A percentile compares a stretch with the other conserved stretches of the same genome.
Evolutionary conservation across 2,797 vertebrate genomes (phyloP).

Genomic region (Danio aesculapii): DNA sequence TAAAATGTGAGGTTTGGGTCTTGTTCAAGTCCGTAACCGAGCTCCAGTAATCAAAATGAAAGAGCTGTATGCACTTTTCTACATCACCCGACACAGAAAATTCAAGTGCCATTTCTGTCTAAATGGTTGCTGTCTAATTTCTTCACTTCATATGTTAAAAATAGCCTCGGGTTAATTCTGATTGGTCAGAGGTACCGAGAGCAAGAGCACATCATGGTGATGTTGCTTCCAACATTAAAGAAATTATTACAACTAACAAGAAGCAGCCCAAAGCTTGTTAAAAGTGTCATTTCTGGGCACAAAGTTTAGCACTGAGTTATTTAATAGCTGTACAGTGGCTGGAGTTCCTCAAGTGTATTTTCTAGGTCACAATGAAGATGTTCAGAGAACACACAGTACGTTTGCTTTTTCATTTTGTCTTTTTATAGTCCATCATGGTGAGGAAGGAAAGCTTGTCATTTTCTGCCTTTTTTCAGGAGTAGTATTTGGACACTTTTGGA

Average conservation of each 20-base stretch:
- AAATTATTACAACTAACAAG: background rate
- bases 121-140: background rate
- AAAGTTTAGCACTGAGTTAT: background rate
- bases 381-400: background rate
- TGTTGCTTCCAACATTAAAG: background rate
- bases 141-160: background rate
- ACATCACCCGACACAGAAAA: background rate
- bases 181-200: background rate
- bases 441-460: conserved; percentile 11
- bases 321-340: background rate
- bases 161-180: background rate
- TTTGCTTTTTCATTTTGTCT: background rate
- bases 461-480: background rate
- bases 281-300: background rate
- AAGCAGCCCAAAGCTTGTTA: background rate
- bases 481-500: background rate
- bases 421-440: background rate
- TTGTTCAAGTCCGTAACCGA: background rate
- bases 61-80: background rate
- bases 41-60: background rate
- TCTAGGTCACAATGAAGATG: background rate
- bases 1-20: background rate
- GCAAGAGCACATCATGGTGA: background rate
- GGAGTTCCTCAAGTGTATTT: background rate
- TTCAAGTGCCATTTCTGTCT: background rate